phyloP scores from a whole-genome alignment of 2,888 invertebrate genomes.

The Platynereis dumerilii region DNA sequence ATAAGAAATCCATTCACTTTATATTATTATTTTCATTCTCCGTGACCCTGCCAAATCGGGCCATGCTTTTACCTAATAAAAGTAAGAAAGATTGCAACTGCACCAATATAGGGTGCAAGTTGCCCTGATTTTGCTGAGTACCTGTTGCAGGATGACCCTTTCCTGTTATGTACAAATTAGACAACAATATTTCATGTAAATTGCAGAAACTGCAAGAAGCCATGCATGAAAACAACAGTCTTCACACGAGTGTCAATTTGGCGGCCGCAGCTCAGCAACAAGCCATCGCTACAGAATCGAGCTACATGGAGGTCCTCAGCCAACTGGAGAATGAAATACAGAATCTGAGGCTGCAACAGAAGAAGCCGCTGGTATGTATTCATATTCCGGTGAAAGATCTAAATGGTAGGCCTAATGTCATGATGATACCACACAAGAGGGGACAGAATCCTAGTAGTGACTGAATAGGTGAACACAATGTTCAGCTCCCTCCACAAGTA shows the following conservation, averaged over 20 bases:
- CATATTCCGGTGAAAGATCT: not conserved
- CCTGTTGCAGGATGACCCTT: no score
- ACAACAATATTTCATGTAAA: no score
- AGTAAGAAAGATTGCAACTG: no score
- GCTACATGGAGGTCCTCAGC: slow-evolving; percentile 59
- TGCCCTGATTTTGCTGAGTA: no score
- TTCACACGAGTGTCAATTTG: slow-evolving; percentile 54
- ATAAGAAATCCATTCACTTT: no score
- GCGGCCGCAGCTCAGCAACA: slow-evolving; percentile 58
- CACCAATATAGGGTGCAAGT: no score
- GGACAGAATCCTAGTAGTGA: no score
- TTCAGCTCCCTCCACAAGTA: not conserved
- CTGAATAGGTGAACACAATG: not conserved
- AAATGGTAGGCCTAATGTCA: not conserved
- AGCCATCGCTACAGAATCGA: slow-evolving; percentile 57
- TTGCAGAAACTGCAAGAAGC: slow-evolving; percentile 53
- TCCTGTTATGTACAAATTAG: no score
- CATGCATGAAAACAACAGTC: slow-evolving; percentile 49
- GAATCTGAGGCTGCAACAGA: slow-evolving; percentile 37
- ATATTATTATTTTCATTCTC: no score
- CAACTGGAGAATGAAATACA: slow-evolving; percentile 56
- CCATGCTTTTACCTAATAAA: no score
- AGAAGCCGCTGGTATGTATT: slow-evolving; percentile 11
- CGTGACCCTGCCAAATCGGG: no score
- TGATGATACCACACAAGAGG: not conserved